Conservation (phyloP, 2,113 vertebrate species). For the Salminus brasiliensis region DNA sequence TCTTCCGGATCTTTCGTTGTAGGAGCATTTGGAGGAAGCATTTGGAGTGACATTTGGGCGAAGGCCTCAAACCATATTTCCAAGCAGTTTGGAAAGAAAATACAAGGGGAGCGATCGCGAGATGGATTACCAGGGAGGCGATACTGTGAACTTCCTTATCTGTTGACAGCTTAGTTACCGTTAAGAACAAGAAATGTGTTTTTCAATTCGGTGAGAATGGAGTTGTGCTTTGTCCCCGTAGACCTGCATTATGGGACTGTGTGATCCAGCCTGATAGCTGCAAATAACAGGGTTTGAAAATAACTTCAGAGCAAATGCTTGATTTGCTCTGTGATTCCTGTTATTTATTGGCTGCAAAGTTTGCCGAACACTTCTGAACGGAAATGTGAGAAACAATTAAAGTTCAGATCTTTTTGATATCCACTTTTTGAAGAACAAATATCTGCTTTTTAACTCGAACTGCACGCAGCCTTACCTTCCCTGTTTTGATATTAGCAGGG, state of each 20-base stretch:
- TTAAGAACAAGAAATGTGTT: conserved; percentile 76
- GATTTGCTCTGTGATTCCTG: conserved; percentile 64
- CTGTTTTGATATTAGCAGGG: neutral
- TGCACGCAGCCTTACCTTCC: neutral
- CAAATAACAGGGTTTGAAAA: conserved; percentile 74
- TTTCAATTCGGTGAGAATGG: conserved; percentile 75
- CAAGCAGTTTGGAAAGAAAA: conserved; percentile 82
- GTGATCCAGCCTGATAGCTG: conserved; percentile 73
- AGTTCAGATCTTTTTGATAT: conserved; percentile 20
- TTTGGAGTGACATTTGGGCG: conserved; percentile 86
- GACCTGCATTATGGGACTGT: conserved; percentile 74
- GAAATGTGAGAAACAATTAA: conserved; percentile 44
- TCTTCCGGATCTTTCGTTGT: conserved; percentile 49
- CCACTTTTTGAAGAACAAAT: conserved; percentile 11
- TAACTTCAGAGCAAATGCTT: conserved; percentile 70
- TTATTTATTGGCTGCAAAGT: conserved; percentile 45
- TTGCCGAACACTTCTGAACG: conserved; percentile 33
- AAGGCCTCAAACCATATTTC: conserved; percentile 88
- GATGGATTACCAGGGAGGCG: conserved; percentile 80
- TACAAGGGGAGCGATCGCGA: conserved; percentile 77
- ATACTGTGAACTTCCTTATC: conserved; percentile 77
- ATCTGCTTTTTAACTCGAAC: neutral
- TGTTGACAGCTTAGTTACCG: conserved; percentile 80
- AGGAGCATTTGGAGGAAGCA: conserved; percentile 83
- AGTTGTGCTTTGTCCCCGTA: conserved; percentile 76